Evolutionary conservation across 2,797 vertebrate genomes (phyloP), one percentile per base, ranked within the genome.

Genomic region (Brotula barbata): DNA sequence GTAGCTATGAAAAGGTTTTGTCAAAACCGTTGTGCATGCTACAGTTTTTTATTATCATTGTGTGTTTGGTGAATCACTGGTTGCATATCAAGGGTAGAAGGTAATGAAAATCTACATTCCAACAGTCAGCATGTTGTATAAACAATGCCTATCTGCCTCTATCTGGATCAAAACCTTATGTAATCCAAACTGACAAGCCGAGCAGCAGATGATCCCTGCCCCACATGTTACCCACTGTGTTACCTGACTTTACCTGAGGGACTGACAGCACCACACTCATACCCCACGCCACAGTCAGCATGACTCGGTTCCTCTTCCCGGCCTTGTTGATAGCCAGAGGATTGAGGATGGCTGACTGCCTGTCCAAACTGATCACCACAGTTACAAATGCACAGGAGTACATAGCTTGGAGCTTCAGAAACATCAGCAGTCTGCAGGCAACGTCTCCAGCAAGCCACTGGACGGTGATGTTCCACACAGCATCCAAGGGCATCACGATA

Each of bases 331-430:
- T 90, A 19, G 92, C 92, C 79, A 94, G 84, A 0, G 91, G 93
- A 80, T 81, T 89, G 60, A 95, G 85, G 71, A 95, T 90, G 64
- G 95, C 95, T 0, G 90, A 90, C 64, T 95, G 94, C 11, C 93
- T 84, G 76, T 97, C 92, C 67, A 96, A 79, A 74, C 94, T 95
- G 80, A 94, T 94, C 74, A 94, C 92, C 40, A 96, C 91, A 0
- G 94, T 93, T 83, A 96, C 86, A 6, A 96, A 96, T 17, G 94
- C 93, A 0, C 93, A 91, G 2, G 93, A 94, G 21, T 95, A 93
- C 93, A 93, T 94, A 5, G 94, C 93, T 81, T 93, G 89, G 60
- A 94, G 90, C 80, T 95, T 95, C 8, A 95, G 90, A 84, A 94
- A 95, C 92, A 94, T 94, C 53, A 95, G 88, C 6, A 92, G 76